phyloP scores from a whole-genome alignment of 2,797 vertebrate species.

The Carduelis carduelis region DNA sequence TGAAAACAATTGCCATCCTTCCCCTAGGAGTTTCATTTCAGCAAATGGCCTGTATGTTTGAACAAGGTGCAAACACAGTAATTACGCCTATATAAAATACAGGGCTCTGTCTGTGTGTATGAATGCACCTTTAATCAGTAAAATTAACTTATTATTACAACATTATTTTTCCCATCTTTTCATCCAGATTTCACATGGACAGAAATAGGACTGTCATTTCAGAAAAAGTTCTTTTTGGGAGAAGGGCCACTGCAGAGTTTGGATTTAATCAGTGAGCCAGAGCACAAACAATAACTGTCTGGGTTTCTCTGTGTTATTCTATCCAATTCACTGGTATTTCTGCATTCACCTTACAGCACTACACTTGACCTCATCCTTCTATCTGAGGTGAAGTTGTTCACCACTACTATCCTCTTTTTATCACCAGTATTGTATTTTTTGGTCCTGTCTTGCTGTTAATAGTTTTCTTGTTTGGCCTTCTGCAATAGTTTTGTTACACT shows the following conservation, averaged over 20 bases:
- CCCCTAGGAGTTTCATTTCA: neutral
- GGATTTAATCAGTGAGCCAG: neutral
- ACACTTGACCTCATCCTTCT: neutral
- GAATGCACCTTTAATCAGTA: neutral
- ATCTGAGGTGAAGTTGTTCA: neutral
- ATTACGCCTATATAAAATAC: neutral
- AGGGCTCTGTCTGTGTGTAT: neutral
- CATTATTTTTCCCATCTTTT: neutral
- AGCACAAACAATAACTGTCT: neutral
- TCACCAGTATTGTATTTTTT: neutral
- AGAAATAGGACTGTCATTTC: neutral
- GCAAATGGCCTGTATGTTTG: neutral
- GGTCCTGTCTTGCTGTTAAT: neutral
- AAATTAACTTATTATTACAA: neutral
- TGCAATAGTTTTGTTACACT: neutral
- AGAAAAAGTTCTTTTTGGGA: rapidly evolving
- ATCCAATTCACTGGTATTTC: neutral
- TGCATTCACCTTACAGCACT: neutral
- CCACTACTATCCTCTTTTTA: neutral
- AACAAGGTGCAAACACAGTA: neutral
- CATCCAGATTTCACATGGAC: neutral
- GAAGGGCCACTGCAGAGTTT: neutral
- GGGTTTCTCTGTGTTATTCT: neutral
- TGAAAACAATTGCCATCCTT: neutral
- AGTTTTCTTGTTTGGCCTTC: neutral